Conservation (phyloP, 2,888 invertebrate genomes). For the Gymnosoma rotundatum region DNA sequence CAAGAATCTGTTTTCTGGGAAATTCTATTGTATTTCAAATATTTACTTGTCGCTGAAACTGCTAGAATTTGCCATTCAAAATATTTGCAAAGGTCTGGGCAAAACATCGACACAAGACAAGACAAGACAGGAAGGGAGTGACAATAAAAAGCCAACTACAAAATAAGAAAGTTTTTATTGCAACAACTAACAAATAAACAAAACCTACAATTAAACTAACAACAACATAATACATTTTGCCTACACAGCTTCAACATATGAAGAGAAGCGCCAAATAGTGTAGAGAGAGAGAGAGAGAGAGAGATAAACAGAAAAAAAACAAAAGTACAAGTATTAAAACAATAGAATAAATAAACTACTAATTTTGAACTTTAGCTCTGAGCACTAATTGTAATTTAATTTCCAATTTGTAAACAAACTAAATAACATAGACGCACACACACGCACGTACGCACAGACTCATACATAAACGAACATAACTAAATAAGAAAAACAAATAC, state of each 20-base stretch:
- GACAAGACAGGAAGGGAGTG: constrained; percentile 38
- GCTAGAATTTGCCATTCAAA: constrained; percentile 47
- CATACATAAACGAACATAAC: background rate
- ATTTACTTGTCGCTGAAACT: constrained; percentile 59
- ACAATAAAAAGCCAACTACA: constrained; percentile 44
- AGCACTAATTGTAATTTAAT: constrained; percentile 81
- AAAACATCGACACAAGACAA: constrained; percentile 34
- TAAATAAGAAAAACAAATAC: background rate
- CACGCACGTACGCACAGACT: background rate
- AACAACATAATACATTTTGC: constrained; percentile 35
- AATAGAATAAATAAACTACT: constrained; percentile 67
- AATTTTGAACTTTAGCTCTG: constrained; percentile 75
- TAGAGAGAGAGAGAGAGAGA: background rate
- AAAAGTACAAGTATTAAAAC: constrained; percentile 30
- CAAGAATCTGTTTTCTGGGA: background rate
- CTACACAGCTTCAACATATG: background rate
- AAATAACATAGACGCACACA: constrained; percentile 64
- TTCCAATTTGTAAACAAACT: constrained; percentile 81
- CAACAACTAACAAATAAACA: constrained; percentile 26
- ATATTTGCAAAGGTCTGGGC: constrained; percentile 22
- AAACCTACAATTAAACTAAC: constrained; percentile 31
- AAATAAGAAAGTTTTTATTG: constrained; percentile 27
- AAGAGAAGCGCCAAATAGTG: background rate
- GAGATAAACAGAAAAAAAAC: background rate
- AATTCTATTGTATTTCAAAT: constrained; percentile 46